These are phyloP conservation scores for Drosophila tropicalis DNA, from an alignment of 1,140 invertebrate species.

Conservation along the genomic window DNA sequence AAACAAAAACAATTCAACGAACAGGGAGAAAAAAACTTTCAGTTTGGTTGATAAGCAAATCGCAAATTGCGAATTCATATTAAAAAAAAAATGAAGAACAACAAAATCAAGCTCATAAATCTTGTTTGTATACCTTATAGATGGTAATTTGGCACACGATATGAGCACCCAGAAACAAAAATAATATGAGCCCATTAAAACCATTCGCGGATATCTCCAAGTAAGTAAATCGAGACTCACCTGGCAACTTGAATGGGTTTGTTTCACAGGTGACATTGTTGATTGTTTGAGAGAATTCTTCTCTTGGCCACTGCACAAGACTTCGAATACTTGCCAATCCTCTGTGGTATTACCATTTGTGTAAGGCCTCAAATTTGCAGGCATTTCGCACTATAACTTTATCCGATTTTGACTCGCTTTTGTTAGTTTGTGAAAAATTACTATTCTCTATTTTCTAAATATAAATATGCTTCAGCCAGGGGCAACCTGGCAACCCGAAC, in stretches of 20 bases:
- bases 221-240: conserved; percentile 40
- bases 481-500: conserved; percentile 48
- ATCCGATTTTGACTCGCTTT: conserved; percentile 23
- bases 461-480: conserved; percentile 34
- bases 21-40: conserved; percentile 19
- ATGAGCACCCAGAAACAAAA: conserved; percentile 16
- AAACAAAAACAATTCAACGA: conserved; percentile 38
- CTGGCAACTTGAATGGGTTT: conserved; percentile 13
- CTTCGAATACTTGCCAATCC: conserved; percentile 88
- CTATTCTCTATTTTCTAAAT: conserved; percentile 60
- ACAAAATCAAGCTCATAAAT: conserved; percentile 44
- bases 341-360: conserved; percentile 84
- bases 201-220: conserved; percentile 33
- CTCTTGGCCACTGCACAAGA: conserved; percentile 81
- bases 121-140: conserved; percentile 14
- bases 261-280: conserved; percentile 14
- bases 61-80: conserved; percentile 46
- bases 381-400: conserved; percentile 43
- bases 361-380: conserved; percentile 50
- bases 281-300: conserved; percentile 31
- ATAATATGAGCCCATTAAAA: conserved; percentile 46
- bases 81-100: background rate
- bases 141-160: conserved; percentile 74
- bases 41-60: conserved; percentile 42
- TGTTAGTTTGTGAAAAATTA: conserved; percentile 27